Conservation (phyloP, 2,797 vertebrate species). For the Halcyon badia region DNA sequence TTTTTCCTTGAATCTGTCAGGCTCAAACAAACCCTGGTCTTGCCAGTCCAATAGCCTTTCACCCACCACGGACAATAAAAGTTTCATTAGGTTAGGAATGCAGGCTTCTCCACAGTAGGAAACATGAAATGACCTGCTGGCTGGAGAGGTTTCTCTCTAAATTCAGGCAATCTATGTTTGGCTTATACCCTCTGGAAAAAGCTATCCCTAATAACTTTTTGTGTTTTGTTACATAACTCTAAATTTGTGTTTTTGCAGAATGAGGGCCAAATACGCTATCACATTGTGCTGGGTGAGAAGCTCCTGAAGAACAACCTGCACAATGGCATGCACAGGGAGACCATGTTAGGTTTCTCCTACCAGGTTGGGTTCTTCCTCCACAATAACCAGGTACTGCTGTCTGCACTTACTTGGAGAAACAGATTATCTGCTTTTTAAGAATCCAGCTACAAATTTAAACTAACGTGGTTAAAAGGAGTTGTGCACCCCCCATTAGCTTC, state of each 20-base stretch:
- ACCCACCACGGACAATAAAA: background rate
- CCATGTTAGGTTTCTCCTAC: slow-evolving; percentile 90
- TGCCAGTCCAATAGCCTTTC: background rate
- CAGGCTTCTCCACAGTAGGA: background rate
- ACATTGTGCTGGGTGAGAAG: slow-evolving; percentile 85
- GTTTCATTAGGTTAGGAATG: background rate
- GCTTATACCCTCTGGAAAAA: background rate
- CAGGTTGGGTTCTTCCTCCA: slow-evolving; percentile 86
- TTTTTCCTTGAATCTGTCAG: background rate
- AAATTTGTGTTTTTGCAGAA: slow-evolving; percentile 77
- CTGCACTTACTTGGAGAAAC: background rate
- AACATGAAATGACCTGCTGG: background rate
- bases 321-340: slow-evolving; percentile 87
- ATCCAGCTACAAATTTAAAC: background rate
- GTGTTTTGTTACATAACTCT: background rate
- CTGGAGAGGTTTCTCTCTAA: background rate
- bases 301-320: slow-evolving; percentile 86
- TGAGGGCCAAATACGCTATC: slow-evolving; percentile 86
- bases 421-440: background rate
- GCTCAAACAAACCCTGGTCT: background rate
- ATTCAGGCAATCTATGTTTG: background rate
- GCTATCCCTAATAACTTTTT: background rate
- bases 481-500: background rate
- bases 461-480: background rate
- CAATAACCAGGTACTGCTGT: slow-evolving; percentile 81